Percentiles rank a stretch among this genome's conserved stretches.
Evolutionary conservation across 2,888 invertebrate species (phyloP).

Genomic region (Rhimphoctona megacephalus): DNA sequence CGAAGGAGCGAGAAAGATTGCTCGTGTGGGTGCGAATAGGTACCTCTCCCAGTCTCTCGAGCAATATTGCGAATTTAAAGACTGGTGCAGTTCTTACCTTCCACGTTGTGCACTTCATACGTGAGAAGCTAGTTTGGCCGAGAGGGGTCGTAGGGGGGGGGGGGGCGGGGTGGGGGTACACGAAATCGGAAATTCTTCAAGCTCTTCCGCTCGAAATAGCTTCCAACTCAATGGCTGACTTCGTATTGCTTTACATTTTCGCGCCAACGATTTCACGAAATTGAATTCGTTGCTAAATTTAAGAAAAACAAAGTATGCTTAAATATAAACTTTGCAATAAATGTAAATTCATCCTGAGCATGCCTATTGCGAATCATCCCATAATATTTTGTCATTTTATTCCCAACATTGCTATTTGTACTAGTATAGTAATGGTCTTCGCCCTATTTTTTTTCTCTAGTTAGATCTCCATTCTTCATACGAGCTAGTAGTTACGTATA

Average conservation of each 20-base stretch:
- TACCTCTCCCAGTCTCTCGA: constrained; percentile 32
- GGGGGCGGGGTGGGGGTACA: background rate
- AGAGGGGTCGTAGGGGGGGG: no score
- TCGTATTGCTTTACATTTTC: constrained; percentile 19
- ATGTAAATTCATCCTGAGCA: no score
- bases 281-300: constrained; percentile 28
- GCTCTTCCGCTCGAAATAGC: constrained; percentile 17
- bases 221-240: background rate
- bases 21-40: constrained; percentile 31
- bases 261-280: constrained; percentile 14
- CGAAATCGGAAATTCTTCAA: constrained; percentile 44
- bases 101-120: constrained; percentile 24
- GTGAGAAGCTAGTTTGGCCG: constrained; percentile 5
- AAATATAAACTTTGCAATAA: background rate
- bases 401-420: background rate
- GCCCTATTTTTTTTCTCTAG: no score
- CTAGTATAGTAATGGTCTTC: no score
- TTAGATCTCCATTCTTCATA: background rate
- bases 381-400: background rate
- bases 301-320: background rate
- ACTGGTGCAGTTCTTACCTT: constrained; percentile 27
- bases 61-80: constrained; percentile 64
- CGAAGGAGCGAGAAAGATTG: constrained; percentile 30
- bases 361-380: background rate
- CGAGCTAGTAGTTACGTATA: background rate